Base-by-base conservation (phyloP, 2,797 vertebrate genomes). In the Anomalospiza imberbis region DNA sequence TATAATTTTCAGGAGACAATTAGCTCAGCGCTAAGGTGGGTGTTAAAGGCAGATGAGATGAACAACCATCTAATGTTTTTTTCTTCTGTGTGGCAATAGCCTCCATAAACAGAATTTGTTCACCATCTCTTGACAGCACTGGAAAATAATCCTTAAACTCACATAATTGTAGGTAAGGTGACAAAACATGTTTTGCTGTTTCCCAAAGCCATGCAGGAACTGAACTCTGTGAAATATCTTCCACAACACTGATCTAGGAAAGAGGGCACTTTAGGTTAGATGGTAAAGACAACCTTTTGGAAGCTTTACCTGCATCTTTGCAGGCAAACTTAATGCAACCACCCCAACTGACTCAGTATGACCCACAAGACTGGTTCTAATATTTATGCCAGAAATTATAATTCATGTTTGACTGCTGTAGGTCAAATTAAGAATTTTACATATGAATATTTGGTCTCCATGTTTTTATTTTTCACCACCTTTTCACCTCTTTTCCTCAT, bases 321-420 rank as follows among this genome's bases (percentile, higher is more conserved):
- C 44, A 34, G 17, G 17, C 44, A 20, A 88, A 36, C 7, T 60
- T 38, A 42, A 5, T 26, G 16, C 2, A 6, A 32, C 15, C 22
- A 26, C 11, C 17, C 10, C 24, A 44, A 17, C 10, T 50, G 55
- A 63, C 28, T 63, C 29, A 26, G 8, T 16, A 29, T 17, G 32
- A 76, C 36, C 50, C 48, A 38, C 4, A 61, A 58, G 24, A 66
- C 4, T 36, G 25, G 8, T 6, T 84, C 34, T 47, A 68, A 24
- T 10, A 50, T 57, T 54, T 36, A 42, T 25, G 9, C 3, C 29
- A 76, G 32, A 81, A 81, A 38, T 25, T 4, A n/a, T 62, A 44
- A 80, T 48, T 72, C 0, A 0, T 19, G 2, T 67, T 29, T 85
- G n/a, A 57, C 6, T 50, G 7, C n/a, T 45, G 5, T 36, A 21